Conservation (phyloP, 2,888 invertebrate species). For the Thysanoteuthis rhombus region DNA sequence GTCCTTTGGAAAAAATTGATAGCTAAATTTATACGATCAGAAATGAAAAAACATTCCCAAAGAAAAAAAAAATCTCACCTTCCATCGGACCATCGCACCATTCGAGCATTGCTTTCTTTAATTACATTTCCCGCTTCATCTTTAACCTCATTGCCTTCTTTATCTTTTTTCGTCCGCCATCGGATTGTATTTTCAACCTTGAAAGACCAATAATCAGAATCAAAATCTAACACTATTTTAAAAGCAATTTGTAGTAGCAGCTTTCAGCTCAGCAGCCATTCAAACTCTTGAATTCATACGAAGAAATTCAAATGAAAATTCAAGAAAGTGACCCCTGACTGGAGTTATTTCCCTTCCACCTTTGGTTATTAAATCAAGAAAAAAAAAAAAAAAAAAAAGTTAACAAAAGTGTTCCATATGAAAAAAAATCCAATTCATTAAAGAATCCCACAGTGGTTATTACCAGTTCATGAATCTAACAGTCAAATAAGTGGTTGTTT, state of each 20-base stretch:
- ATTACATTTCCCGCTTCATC: conserved; percentile 78
- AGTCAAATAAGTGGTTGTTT: too few relatives aligned
- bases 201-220: neutral
- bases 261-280: too few relatives aligned
- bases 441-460: too few relatives aligned
- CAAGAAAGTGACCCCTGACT: too few relatives aligned
- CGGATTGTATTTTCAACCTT: conserved; percentile 96
- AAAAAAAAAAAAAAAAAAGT: too few relatives aligned
- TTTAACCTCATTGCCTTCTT: conserved; percentile 59
- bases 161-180: conserved; percentile 86
- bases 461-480: too few relatives aligned
- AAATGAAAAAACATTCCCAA: neutral
- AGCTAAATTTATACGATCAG: neutral
- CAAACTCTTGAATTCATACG: too few relatives aligned
- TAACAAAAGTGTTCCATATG: too few relatives aligned
- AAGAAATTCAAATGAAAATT: too few relatives aligned
- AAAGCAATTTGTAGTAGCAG: neutral
- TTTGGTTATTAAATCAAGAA: too few relatives aligned
- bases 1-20: neutral
- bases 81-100: conserved; percentile 98
- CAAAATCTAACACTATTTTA: neutral
- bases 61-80: conserved; percentile 49
- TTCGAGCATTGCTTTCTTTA: conserved; percentile 92
- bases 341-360: too few relatives aligned
- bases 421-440: too few relatives aligned